A percentile compares a stretch with the other conserved stretches of the same genome.
These are phyloP conservation scores for Buathra laborator DNA, from an alignment of 2,888 invertebrate genomes.

Conservation along the genomic window DNA sequence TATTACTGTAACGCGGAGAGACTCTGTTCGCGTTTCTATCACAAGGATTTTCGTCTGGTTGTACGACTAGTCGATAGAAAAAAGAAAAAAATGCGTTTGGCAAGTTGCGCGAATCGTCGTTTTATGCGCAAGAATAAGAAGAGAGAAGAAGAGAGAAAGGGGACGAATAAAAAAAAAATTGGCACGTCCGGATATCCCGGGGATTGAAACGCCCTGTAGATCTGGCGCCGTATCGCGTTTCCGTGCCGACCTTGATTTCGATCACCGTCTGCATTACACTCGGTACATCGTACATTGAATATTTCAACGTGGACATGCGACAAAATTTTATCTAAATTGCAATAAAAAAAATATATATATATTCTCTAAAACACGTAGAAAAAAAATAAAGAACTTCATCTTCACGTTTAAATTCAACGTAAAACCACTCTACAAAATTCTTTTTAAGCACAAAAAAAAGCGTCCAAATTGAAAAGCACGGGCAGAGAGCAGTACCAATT, in stretches of 20 bases:
- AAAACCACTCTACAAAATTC: background rate
- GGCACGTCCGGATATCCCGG: slow-evolving; percentile 53
- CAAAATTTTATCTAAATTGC: background rate
- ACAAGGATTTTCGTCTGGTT: too few relatives aligned
- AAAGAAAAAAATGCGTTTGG: slow-evolving; percentile 53
- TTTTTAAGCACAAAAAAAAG: background rate
- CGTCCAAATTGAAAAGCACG: background rate
- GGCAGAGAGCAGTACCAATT: background rate
- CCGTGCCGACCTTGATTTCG: slow-evolving; percentile 57
- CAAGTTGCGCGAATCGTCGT: slow-evolving; percentile 33
- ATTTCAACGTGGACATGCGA: slow-evolving; percentile 10
- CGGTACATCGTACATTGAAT: background rate
- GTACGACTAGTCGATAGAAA: background rate
- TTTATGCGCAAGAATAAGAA: slow-evolving; percentile 30
- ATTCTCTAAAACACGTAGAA: background rate
- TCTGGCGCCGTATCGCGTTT: slow-evolving; percentile 58
- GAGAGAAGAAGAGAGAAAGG: slow-evolving; percentile 17
- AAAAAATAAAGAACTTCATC: background rate
- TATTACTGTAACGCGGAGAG: background rate
- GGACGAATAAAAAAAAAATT: slow-evolving; percentile 56
- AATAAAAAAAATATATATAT: background rate
- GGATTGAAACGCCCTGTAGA: slow-evolving; percentile 28
- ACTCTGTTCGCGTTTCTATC: background rate
- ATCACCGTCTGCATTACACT: slow-evolving; percentile 48
- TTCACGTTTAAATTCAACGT: background rate